Base-by-base conservation (phyloP, 2,888 invertebrate species). In the Eupithecia tripunctaria region DNA sequence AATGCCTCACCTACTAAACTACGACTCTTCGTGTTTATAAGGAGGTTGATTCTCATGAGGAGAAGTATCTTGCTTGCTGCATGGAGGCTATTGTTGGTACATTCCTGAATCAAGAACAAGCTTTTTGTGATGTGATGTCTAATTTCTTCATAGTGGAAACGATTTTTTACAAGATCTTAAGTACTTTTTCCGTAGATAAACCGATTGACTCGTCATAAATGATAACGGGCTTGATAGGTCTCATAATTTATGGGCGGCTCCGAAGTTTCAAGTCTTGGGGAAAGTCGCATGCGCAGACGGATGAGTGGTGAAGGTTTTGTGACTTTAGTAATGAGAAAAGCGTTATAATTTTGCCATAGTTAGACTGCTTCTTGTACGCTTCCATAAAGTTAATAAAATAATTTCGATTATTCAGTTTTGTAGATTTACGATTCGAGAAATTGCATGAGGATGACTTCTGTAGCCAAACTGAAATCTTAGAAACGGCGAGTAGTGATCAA, bases 111-210 rank as follows among this genome's bases (percentile, higher is more conserved):
- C 88, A 86, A 84, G 80, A 86, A 85, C 83, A 88, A 89, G 94
- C 94, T 94, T 94, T 64, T 91, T 94, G 94, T 94, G 93, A 93
- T 94, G 94, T 94, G 91, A 91, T 92, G 88, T 93, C 87, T 90
- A 84, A 87, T 76, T 78, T 77, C 80, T 78, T 77, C 74, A 73
- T 80, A 78, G 78, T 76, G 78, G 63, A 72, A 72, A 74, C 68
- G 36, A 32, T 72, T 74, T 74, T 72, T 73, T 60, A 60, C 60
- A 60, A 60, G 29, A 60, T 60, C 18, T 72, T 62, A 76, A 77
- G 75, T 78, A 76, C 67, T 76, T 75, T 77, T 77, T 74, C 63
- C 70, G 73, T 78, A 79, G 76, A 76, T 73, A 67, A 72, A 75
- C 69, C 73, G 73, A 72, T 72, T 74, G 76, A 75, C 70, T 76